Base-by-base conservation (phyloP, 2,888 invertebrate genomes). In the Caenorhabditis uteleia region DNA sequence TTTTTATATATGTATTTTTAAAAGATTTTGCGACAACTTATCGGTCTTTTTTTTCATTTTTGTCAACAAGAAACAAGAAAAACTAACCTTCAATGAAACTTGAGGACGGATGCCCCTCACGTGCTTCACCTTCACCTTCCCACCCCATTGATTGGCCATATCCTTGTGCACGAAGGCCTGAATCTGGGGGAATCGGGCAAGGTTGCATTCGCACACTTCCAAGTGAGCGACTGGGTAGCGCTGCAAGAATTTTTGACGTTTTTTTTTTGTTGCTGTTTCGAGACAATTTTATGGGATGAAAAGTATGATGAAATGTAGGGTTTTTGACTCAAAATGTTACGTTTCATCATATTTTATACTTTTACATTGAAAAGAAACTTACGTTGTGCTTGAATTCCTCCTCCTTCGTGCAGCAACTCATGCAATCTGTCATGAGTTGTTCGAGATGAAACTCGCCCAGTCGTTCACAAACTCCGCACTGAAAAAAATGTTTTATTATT, bases 121-220 rank as follows among this genome's bases (percentile, higher is more conserved):
- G 83, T 95, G 95, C 82, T 91, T 91, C 43, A 79, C 74, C 33
- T 68, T 75, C 55, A 98, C 75, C 48, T 74, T 87, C 84, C 94
- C 94, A 29, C 92, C 91, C 84, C 93, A 95, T 84, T 92, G 91
- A 2, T 89, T 88, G 7, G 93, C 92, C 77, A 90, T 87, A 72
- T 93, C 92, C 84, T 95, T 92, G 84, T 93, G 95, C 47, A 95
- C 91, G 84, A 98, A 98, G 18, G 97, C 97, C 60, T 74, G 74
- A 44, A 61, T 53, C 26, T 74, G 74, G n/a, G 74, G 74, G 67
- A 74, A 74, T 7, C 93, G 91, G 59, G 93, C 93, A 87, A 97
- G 93, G 87, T 97, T 97, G 86, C 97, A 98, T 47, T 94, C 94
- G 84, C 97, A 98, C 6, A 97, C 94, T 88, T 95, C 93, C 38